These are phyloP conservation scores for Sclerurus mexicanus DNA, from an alignment of 2,113 vertebrate species.

Conservation along the genomic window DNA sequence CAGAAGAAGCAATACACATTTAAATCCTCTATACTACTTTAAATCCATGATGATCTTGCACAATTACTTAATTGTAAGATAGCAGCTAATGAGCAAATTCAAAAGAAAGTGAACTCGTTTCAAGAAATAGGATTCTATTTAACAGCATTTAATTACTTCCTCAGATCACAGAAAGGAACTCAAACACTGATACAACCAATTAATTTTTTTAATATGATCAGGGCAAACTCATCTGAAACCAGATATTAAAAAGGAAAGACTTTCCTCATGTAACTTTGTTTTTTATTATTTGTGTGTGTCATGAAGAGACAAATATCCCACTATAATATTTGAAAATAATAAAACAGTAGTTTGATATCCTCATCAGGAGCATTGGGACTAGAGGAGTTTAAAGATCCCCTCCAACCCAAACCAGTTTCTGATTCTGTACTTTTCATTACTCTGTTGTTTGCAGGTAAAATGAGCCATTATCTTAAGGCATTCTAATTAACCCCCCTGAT, in stretches of 20 bases:
- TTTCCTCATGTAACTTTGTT: neutral
- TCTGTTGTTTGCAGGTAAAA: no score
- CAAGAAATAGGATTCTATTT: conserved; percentile 11
- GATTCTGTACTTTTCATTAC: no score
- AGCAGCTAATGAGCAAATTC: conserved; percentile 28
- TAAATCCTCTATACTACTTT: neutral
- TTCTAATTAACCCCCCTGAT: neutral
- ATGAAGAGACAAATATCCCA: neutral
- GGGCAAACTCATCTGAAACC: neutral
- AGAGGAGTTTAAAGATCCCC: no score
- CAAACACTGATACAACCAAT: neutral
- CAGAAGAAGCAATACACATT: neutral
- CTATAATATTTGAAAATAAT: neutral
- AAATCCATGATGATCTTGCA: neutral
- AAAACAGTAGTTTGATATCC: neutral
- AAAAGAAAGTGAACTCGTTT: conserved; percentile 2
- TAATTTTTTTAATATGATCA: neutral
- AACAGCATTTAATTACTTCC: conserved; percentile 23
- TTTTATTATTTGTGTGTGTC: neutral
- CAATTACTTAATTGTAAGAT: neutral
- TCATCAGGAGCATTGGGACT: no score
- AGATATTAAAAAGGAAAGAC: neutral
- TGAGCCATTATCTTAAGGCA: no score
- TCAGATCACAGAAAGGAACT: conserved; percentile 6
- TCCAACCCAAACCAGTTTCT: no score